Evolutionary conservation across 2,113 vertebrate genomes (phyloP).

Genomic region (Oceanodroma tethys): DNA sequence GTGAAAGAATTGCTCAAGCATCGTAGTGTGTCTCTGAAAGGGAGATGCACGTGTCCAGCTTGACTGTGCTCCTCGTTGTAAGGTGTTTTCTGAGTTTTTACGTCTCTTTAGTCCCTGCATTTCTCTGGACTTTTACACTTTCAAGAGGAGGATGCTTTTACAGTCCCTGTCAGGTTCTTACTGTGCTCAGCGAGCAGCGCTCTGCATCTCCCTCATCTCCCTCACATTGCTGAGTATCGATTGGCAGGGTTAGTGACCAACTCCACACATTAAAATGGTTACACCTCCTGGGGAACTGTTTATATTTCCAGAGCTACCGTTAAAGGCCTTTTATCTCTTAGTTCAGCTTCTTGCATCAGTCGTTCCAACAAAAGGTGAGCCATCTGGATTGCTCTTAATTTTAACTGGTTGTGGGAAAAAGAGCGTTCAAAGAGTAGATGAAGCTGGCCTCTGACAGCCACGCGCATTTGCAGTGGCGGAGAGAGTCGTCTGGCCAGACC

Average conservation of each 20-base stretch:
- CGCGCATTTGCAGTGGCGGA: background rate
- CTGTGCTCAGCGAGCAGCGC: background rate
- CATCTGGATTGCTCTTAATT: background rate
- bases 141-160: background rate
- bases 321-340: background rate
- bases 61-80: background rate
- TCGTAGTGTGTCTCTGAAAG: fast-evolving
- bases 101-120: background rate
- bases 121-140: background rate
- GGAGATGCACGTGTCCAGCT: background rate
- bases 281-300: background rate
- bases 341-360: background rate
- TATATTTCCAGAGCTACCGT: background rate
- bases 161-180: background rate
- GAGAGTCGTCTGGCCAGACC: background rate
- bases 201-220: background rate
- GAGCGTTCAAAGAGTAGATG: background rate
- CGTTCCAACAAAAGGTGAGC: background rate
- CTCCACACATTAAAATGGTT: fast-evolving
- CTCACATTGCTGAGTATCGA: fast-evolving
- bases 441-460: background rate
- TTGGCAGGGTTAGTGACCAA: background rate
- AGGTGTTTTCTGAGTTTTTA: background rate
- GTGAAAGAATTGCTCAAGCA: background rate
- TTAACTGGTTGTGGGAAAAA: background rate